A percentile compares a stretch with the other conserved stretches of the same genome.
These are phyloP conservation scores for Archaeoteleia sp. DNA, from an alignment of 2,888 invertebrate genomes.

Conservation along the genomic window DNA sequence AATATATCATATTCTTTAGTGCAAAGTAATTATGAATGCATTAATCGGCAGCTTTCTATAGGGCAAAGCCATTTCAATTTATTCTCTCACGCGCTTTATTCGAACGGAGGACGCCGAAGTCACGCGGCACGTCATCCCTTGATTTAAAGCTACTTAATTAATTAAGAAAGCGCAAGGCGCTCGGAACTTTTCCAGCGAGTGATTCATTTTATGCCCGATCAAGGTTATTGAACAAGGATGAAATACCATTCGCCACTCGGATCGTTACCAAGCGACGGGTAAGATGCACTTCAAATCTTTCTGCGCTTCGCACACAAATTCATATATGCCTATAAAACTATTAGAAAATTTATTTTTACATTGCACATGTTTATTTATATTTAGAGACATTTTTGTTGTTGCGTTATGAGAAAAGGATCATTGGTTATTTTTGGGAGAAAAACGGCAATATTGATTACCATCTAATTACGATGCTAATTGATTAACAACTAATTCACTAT, in stretches of 20 bases:
- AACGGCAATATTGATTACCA: too few species aligned
- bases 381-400: too few species aligned
- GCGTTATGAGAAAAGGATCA: too few species aligned
- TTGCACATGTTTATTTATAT: too few species aligned
- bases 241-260: slow-evolving; percentile 28
- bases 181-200: slow-evolving; percentile 44
- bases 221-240: slow-evolving; percentile 39
- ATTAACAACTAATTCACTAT: too few species aligned
- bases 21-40: slow-evolving; percentile 34
- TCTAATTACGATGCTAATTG: too few species aligned
- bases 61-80: slow-evolving; percentile 50
- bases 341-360: too few species aligned
- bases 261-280: not conserved
- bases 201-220: slow-evolving; percentile 49
- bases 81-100: slow-evolving; percentile 49
- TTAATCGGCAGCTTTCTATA: slow-evolving; percentile 44
- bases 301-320: too few species aligned
- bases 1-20: slow-evolving; percentile 44
- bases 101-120: slow-evolving; percentile 30
- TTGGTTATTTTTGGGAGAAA: too few species aligned
- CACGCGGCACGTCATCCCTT: slow-evolving; percentile 53
- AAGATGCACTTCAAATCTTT: not conserved
- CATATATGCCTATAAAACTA: too few species aligned
- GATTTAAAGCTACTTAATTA: slow-evolving; percentile 53
- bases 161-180: slow-evolving; percentile 52